Evolutionary conservation across 2,113 vertebrate species (phyloP).

Genomic region (Burhinus bistriatus): DNA sequence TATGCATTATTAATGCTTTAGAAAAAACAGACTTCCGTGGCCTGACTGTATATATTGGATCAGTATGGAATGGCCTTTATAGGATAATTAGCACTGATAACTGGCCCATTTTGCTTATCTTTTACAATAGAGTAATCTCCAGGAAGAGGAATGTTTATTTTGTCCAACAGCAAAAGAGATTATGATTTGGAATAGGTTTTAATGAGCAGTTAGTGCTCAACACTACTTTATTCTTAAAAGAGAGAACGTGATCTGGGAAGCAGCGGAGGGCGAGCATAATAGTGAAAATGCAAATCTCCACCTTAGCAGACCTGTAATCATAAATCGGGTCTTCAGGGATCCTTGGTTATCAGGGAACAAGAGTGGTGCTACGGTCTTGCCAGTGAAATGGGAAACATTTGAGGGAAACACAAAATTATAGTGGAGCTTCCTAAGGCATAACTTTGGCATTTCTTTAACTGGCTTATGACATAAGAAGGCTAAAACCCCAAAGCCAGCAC

Average conservation of each 20-base stretch:
- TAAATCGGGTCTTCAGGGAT: neutral
- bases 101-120: conserved; percentile 26
- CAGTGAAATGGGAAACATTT: neutral
- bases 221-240: neutral
- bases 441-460: neutral
- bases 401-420: neutral
- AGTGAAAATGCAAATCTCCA: neutral
- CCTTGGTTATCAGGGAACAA: neutral
- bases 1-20: conserved; percentile 50
- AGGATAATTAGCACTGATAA: conserved; percentile 1
- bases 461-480: neutral
- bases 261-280: accelerated
- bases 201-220: neutral
- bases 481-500: neutral
- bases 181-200: neutral
- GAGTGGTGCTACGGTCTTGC: neutral
- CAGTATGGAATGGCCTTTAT: neutral
- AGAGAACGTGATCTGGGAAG: neutral
- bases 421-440: neutral
- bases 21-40: neutral
- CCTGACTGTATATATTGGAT: neutral
- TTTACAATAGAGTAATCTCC: neutral
- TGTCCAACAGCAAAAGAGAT: neutral
- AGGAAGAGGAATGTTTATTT: conserved; percentile 16
- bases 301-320: neutral